A percentile compares a stretch with the other conserved stretches of the same genome.
Conservation (phyloP, 2,797 vertebrate genomes). For the Chelon labrosus region DNA sequence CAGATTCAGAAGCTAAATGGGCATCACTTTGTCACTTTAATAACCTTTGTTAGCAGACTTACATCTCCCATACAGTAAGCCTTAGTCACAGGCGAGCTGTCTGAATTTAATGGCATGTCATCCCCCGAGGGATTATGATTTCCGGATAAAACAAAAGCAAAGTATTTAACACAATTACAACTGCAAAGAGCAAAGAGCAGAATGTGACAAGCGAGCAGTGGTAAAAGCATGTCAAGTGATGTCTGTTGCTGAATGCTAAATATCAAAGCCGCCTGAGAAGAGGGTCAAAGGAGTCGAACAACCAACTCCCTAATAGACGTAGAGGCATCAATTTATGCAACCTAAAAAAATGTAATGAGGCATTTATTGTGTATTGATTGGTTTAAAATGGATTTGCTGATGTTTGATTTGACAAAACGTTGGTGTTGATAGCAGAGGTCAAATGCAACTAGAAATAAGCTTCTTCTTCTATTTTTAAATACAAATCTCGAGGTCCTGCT, state of each 20-base stretch:
- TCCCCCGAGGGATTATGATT: background rate
- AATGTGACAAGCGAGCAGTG: slow-evolving; percentile 13
- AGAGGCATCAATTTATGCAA: background rate
- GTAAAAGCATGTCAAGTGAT: slow-evolving; percentile 24
- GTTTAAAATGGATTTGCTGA: background rate
- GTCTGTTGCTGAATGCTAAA: slow-evolving; percentile 18
- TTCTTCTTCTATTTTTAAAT: too few relatives aligned
- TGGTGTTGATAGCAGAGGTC: slow-evolving; percentile 27
- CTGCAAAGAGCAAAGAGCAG: background rate
- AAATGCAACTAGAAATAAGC: slow-evolving; percentile 17
- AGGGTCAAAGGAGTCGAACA: slow-evolving; percentile 3
- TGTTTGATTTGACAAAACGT: background rate
- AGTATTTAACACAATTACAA: slow-evolving; percentile 5
- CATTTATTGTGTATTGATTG: background rate
- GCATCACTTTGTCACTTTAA: slow-evolving; percentile 8
- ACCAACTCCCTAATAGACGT: background rate
- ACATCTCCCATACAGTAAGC: background rate
- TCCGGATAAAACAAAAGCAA: slow-evolving; percentile 6
- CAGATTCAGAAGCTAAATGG: background rate
- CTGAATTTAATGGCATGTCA: slow-evolving; percentile 2
- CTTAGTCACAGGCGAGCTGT: background rate
- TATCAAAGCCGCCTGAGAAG: slow-evolving; percentile 9
- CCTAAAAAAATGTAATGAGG: background rate
- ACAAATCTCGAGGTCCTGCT: background rate
- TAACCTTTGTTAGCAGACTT: background rate